A percentile compares a stretch with the other conserved stretches of the same genome.
Evolutionary conservation across 1,140 invertebrate genomes (phyloP).

Genomic region (Heliconius hermathena): DNA sequence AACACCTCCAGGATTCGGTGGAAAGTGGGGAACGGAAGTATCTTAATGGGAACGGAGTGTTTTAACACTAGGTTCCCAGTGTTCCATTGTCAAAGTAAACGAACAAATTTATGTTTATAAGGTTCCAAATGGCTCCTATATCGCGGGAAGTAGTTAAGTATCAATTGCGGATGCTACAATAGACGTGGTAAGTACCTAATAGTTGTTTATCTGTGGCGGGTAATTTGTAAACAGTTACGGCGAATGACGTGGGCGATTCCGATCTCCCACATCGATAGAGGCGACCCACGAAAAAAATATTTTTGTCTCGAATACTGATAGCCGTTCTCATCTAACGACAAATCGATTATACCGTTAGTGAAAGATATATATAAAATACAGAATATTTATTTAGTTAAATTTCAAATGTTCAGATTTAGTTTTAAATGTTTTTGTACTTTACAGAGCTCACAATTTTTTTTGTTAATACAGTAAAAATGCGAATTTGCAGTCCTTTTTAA

Average conservation of each 20-base stretch:
- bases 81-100: too few relatives aligned
- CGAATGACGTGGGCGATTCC: constrained; percentile 35
- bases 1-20: too few relatives aligned
- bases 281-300: constrained; percentile 40
- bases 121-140: not conserved
- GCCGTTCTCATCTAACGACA: constrained; percentile 20
- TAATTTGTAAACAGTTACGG: constrained; percentile 42
- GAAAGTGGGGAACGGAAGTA: too few relatives aligned
- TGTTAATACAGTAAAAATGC: too few relatives aligned
- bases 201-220: constrained; percentile 14
- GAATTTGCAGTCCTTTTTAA: not conserved
- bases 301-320: constrained; percentile 25
- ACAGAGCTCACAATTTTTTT: too few relatives aligned
- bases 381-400: not conserved
- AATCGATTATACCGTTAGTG: constrained; percentile 6
- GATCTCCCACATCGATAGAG: constrained; percentile 47
- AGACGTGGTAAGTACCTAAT: constrained; percentile 1
- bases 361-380: not conserved
- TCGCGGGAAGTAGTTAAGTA: not conserved
- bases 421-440: too few relatives aligned
- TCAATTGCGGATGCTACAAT: constrained; percentile 2
- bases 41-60: too few relatives aligned
- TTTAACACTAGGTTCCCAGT: too few relatives aligned
- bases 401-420: not conserved
- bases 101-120: not conserved